These are phyloP conservation scores for Verasper variegatus DNA, from an alignment of 2,113 vertebrate species.

Conservation along the genomic window DNA sequence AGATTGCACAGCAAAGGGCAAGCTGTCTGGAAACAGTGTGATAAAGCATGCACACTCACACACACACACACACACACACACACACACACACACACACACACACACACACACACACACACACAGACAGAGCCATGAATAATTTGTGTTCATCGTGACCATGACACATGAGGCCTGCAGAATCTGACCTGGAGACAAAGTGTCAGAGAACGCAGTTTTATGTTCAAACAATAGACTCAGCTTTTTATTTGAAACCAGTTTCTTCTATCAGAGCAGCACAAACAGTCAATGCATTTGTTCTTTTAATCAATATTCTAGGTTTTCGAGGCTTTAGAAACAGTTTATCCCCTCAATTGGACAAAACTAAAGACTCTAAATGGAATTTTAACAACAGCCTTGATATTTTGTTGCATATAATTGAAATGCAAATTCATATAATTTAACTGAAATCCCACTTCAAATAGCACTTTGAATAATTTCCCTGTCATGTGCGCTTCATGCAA, in stretches of 20 bases:
- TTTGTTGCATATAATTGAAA: background rate
- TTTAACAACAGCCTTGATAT: no score
- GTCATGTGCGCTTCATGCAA: conserved; percentile 19
- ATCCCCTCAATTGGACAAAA: background rate
- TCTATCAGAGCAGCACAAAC: background rate
- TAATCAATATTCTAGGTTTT: background rate
- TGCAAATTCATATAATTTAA: background rate
- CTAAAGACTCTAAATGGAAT: background rate
- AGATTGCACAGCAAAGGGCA: conserved; percentile 60
- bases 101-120: conserved; percentile 19
- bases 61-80: conserved; percentile 27
- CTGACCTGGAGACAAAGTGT: conserved; percentile 26
- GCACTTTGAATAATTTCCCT: conserved; percentile 6
- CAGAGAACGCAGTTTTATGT: conserved; percentile 6
- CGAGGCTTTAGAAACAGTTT: background rate
- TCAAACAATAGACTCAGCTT: conserved; percentile 12
- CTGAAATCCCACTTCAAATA: conserved; percentile 29
- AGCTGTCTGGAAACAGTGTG: conserved; percentile 38
- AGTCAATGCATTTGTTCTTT: conserved; percentile 18
- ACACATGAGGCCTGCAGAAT: conserved; percentile 45
- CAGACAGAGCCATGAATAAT: conserved; percentile 16
- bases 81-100: conserved; percentile 20
- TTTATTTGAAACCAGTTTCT: background rate
- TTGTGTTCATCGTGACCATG: conserved; percentile 39
- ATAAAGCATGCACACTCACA: conserved; percentile 24